A percentile compares a stretch with the other conserved stretches of the same genome.
phyloP scores from a whole-genome alignment of 2,888 invertebrate species.

The Galerucella calmariensis region DNA sequence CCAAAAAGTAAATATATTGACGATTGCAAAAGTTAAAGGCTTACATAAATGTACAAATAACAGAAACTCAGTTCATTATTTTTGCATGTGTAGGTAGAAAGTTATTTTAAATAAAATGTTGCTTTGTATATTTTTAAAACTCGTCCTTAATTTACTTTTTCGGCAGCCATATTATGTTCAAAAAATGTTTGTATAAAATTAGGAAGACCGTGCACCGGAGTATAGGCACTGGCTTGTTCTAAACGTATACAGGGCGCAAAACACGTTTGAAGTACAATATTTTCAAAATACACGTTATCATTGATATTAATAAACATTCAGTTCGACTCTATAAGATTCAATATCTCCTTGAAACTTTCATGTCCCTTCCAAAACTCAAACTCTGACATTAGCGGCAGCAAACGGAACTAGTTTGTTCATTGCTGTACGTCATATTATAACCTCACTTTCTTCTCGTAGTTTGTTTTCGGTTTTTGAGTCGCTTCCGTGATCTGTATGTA shows the following conservation, averaged over 20 bases:
- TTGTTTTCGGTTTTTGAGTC: too few species aligned
- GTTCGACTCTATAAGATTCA: neutral
- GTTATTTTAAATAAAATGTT: too few species aligned
- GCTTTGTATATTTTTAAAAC: neutral
- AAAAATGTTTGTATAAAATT: constrained; percentile 38
- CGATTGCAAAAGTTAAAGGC: neutral
- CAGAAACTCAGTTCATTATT: too few species aligned
- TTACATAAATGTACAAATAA: too few species aligned
- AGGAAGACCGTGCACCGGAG: constrained; percentile 36
- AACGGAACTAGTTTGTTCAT: too few species aligned
- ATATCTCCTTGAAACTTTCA: too few species aligned
- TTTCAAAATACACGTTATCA: neutral
- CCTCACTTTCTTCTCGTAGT: too few species aligned
- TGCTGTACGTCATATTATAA: too few species aligned
- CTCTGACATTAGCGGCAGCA: too few species aligned
- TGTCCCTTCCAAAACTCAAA: too few species aligned
- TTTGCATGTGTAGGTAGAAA: too few species aligned
- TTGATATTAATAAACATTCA: neutral
- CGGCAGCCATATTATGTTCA: neutral
- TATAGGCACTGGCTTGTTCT: constrained; percentile 34
- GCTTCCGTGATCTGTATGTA: too few species aligned
- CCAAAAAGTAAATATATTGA: neutral
- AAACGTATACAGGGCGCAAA: constrained; percentile 5
- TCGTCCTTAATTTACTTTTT: constrained; percentile 2
- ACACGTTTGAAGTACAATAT: neutral